Conservation (phyloP, 2,888 invertebrate species). For the Agrochola litura region DNA sequence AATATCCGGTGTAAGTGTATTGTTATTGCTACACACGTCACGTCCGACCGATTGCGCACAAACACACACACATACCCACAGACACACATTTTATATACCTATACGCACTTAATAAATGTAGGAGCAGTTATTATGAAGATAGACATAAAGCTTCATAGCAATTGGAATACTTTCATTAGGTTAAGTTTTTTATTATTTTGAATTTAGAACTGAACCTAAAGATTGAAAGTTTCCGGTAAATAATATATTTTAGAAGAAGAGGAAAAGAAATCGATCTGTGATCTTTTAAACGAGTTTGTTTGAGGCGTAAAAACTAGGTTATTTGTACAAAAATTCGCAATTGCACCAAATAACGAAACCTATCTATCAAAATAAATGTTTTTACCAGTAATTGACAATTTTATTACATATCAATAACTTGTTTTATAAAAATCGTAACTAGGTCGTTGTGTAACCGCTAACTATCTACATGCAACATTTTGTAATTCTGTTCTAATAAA, state of each 20-base stretch:
- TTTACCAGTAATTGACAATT: conserved; percentile 66
- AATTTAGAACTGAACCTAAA: conserved; percentile 41
- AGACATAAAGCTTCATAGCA: conserved; percentile 38
- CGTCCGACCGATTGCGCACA: conserved; percentile 87
- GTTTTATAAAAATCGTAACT: conserved; percentile 68
- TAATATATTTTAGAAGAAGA: conserved; percentile 3
- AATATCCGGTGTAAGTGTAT: conserved; percentile 88
- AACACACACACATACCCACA: conserved; percentile 77
- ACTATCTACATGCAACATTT: conserved; percentile 69
- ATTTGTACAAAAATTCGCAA: conserved; percentile 51
- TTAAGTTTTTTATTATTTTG: conserved; percentile 38
- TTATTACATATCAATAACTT: conserved; percentile 66
- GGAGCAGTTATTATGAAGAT: conserved; percentile 50
- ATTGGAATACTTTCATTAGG: conserved; percentile 49
- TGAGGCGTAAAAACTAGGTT: conserved; percentile 33
- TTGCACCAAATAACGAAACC: conserved; percentile 46
- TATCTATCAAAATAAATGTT: conserved; percentile 62
- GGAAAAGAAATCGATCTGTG: conserved; percentile 7
- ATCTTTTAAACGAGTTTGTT: conserved; percentile 17
- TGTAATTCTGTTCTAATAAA: conserved; percentile 74
- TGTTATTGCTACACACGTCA: conserved; percentile 83
- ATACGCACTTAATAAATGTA: conserved; percentile 61
- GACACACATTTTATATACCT: conserved; percentile 77
- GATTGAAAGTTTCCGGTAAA: conserved; percentile 33
- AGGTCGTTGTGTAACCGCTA: conserved; percentile 67